Conservation (phyloP, 2,113 vertebrate species). For the Garra rufa region DNA sequence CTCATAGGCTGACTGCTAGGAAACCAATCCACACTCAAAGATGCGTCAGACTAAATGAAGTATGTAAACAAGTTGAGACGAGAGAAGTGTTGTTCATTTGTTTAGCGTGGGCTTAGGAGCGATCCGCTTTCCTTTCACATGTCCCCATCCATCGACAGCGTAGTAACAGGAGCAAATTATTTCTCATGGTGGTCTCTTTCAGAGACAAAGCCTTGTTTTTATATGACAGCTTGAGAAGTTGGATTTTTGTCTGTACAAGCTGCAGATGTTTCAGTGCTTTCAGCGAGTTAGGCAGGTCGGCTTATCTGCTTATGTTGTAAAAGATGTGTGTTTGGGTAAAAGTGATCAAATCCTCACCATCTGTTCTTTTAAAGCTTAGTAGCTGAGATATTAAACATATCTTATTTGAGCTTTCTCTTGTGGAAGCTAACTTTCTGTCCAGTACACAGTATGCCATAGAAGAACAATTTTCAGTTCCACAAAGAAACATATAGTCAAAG, state of each 20-base stretch:
- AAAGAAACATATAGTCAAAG: too few species aligned
- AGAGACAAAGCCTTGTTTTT: constrained; percentile 8
- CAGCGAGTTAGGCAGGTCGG: neutral
- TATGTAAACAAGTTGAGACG: constrained; percentile 37
- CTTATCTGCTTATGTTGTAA: neutral
- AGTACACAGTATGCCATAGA: too few species aligned
- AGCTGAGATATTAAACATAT: neutral
- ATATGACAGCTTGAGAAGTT: neutral
- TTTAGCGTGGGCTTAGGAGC: constrained; percentile 13
- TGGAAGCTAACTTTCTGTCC: neutral
- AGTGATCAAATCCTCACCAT: neutral
- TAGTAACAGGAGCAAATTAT: neutral
- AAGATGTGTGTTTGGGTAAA: neutral
- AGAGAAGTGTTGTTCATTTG: constrained; percentile 21
- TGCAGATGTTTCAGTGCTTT: constrained; percentile 3
- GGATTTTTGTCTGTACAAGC: neutral
- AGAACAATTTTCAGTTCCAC: too few species aligned
- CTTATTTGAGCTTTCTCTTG: neutral
- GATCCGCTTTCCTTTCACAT: neutral
- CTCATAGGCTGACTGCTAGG: constrained; percentile 19
- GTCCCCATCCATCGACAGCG: neutral
- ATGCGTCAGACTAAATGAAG: constrained; percentile 8
- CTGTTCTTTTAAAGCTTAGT: neutral
- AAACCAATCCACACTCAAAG: constrained; percentile 10
- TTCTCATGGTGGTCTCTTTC: constrained; percentile 1